Conservation (phyloP, 2,113 vertebrate species). For the Okapia johnstoni region DNA sequence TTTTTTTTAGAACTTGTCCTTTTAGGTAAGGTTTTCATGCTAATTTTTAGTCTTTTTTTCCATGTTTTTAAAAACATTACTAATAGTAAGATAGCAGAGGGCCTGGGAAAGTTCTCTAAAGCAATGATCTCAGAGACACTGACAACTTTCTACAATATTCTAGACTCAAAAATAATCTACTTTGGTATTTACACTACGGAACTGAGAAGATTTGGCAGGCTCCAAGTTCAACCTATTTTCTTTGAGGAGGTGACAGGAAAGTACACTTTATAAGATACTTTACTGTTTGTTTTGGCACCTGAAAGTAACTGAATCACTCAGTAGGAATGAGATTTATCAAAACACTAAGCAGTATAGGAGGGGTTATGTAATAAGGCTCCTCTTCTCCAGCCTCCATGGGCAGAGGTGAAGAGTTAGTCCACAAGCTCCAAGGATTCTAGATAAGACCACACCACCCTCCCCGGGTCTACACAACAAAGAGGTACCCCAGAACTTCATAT, state of each 20-base stretch:
- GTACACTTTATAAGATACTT: conserved; percentile 10
- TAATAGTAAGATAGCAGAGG: background rate
- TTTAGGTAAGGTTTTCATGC: background rate
- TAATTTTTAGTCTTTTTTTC: background rate
- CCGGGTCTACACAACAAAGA: background rate
- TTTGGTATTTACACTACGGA: background rate
- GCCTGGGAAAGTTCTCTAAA: background rate
- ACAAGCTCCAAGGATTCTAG: background rate
- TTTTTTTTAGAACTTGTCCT: conserved; percentile 8
- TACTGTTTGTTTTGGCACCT: conserved; percentile 36
- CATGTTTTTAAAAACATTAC: background rate
- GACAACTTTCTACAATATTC: background rate
- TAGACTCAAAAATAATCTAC: background rate
- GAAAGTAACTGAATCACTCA: conserved; percentile 35
- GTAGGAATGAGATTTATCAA: conserved; percentile 35
- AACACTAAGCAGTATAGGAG: background rate
- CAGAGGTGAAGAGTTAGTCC: background rate
- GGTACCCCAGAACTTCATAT: background rate
- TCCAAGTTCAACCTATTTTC: conserved; percentile 31
- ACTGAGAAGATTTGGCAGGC: background rate
- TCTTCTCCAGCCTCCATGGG: background rate
- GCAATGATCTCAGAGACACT: background rate
- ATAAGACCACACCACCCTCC: background rate
- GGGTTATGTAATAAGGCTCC: background rate
- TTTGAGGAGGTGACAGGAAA: conserved; percentile 36